Evolutionary conservation across 2,888 invertebrate genomes (phyloP), one percentile per base, ranked within the genome.

Genomic region (Nysson spinosus): DNA sequence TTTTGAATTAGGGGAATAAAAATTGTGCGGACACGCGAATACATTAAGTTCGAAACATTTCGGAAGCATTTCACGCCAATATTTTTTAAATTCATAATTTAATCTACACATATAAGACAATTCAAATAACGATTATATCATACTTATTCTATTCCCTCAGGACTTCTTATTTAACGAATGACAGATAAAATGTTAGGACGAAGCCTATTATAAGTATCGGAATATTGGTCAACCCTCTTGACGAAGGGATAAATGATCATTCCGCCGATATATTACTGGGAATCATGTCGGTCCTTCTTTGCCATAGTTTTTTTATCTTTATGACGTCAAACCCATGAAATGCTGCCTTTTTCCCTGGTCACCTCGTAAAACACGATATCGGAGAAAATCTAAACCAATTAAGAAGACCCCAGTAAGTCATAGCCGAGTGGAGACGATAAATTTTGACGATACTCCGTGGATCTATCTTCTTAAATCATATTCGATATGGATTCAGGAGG

Each of bases 391-490:
- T 55, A 32, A 52, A 62, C 55, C 67, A 76, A 76, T 76, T 76
- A 76, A 65, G 57, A 39, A 42, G 28, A 39, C 34, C 14, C 35
- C 19, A 26, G 22, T 16, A 28, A 11, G 24, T 40, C 19, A 30
- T 20, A n/a, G 12, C 30, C 28, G 28, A 54, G 44, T 28, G 30
- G 49, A n/a, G 7, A 34, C 40, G 47, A 34, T 50, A 64, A 61
- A 66, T 63, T 72, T 30, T n/a, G 40, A 34, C 22, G 46, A 39
- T 42, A 16, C 22, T 30, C 34, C 43, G 34, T 26, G 26, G 47
- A 72, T 69, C 65, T 69, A 72, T 75, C 64, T 69, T 42, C 58
- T 56, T 67, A 69, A 69, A 75, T 72, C 67, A 78, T 74, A 44
- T 67, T 62, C 51, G 65, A 60, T 49, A 57, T 54, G 24, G 50